Evolutionary conservation across 2,113 vertebrate species (phyloP), one percentile per base, ranked within the genome.

Genomic region (Limnothrissa miodon): DNA sequence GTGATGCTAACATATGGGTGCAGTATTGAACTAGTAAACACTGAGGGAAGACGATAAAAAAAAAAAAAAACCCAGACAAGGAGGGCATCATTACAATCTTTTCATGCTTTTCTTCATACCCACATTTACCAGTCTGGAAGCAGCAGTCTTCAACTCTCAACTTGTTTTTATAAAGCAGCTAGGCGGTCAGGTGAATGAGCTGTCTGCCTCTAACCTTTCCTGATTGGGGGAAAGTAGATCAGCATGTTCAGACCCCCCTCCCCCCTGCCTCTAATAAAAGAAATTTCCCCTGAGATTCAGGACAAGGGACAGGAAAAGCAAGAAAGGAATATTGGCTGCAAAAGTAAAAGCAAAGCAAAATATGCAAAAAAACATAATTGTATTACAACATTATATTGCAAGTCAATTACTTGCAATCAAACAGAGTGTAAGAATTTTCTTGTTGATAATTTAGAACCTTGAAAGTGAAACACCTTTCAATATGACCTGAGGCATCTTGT

Each of bases 141-240:
- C n/a, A 70, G 29, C 25, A 70, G 29, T 13, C 13, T 15, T 29
- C 36, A 17, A 36, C 4, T 74, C 29, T 33, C 66, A 23, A 6
- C 51, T 56, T 56, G 7, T 19, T 74, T 17, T 74, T 74, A 17
- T 74, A 36, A 74, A 17, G 66, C 66, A 21, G 10, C 59, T 10
- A 36, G 29, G 66, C 33, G 29, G 25, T 87, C 89, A 90, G 87
- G 87, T 90, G 89, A 74, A 74, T 39, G 87, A 87, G 88, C 83
- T 85, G 78, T 6, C 85, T 86, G 84, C 88, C 88, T 91, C 81
- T 78, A 84, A 84, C 66, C 84, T 83, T 87, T 81, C 82, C 86
- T 92, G 89, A 93, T 90, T 92, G 92, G 91, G 83, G 87, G 42
- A 88, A 94, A 93, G 89, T 93, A 88, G 93, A 94, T 91, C 91